Conservation (phyloP, 2,888 invertebrate genomes). For the Phalera bucephala region DNA sequence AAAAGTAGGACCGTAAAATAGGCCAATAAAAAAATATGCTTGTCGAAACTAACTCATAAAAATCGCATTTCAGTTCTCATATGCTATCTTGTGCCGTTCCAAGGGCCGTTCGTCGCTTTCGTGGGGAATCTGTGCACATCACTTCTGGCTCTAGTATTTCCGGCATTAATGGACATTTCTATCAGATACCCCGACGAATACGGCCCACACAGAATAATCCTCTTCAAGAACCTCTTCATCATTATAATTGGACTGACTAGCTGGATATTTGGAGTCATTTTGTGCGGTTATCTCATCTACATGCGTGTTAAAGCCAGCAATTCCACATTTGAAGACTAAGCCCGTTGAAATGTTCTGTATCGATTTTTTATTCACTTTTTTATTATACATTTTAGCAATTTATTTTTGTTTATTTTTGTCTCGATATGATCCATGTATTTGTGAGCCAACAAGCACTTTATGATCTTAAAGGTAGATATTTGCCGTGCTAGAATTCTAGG, state of each 20-base stretch:
- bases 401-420: too few relatives aligned
- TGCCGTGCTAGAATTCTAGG: too few relatives aligned
- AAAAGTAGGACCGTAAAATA: too few relatives aligned
- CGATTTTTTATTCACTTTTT: too few relatives aligned
- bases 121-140: conserved; percentile 60
- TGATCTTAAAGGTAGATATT: too few relatives aligned
- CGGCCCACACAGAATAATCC: conserved; percentile 37
- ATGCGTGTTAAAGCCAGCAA: conserved; percentile 22
- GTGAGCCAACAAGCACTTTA: too few relatives aligned
- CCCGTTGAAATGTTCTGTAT: too few relatives aligned
- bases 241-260: conserved; percentile 38
- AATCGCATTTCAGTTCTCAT: conserved; percentile 61
- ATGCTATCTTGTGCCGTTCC: conserved; percentile 51
- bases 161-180: conserved; percentile 59
- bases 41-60: too few relatives aligned
- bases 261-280: conserved; percentile 39
- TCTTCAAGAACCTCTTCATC: conserved; percentile 46
- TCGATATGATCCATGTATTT: too few relatives aligned
- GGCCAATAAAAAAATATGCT: too few relatives aligned
- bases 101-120: conserved; percentile 61
- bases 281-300: conserved; percentile 49
- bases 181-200: conserved; percentile 52
- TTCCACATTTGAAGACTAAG: too few relatives aligned
- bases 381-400: too few relatives aligned
- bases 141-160: conserved; percentile 53